Percentiles rank a stretch among this genome's conserved stretches.
phyloP scores from a whole-genome alignment of 2,113 vertebrate genomes.

The Crocuta crocuta region DNA sequence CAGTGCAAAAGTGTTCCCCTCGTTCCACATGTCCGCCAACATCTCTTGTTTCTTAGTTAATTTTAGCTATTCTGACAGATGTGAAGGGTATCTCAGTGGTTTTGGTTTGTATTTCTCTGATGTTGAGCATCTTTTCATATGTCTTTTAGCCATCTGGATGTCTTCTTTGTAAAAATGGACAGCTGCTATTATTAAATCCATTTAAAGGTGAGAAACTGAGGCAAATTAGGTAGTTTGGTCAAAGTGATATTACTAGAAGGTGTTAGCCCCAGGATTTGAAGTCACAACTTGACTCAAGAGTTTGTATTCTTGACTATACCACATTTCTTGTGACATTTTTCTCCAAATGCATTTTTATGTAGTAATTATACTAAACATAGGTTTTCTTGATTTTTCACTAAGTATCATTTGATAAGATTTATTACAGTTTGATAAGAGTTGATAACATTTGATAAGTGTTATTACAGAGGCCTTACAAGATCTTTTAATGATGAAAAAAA shows the following conservation, averaged over 20 bases:
- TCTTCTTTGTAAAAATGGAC: too few relatives aligned
- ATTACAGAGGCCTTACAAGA: neutral
- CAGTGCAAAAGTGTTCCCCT: too few relatives aligned
- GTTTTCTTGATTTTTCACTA: neutral
- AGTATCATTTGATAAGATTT: neutral
- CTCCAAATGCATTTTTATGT: neutral
- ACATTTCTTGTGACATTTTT: neutral
- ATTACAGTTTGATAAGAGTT: too few relatives aligned
- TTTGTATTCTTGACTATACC: neutral
- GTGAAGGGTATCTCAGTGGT: too few relatives aligned
- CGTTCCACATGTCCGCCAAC: too few relatives aligned
- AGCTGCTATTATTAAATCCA: neutral
- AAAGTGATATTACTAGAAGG: neutral
- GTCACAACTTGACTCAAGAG: neutral
- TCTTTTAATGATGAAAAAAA: neutral
- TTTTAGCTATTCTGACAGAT: too few relatives aligned
- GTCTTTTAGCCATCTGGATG: too few relatives aligned
- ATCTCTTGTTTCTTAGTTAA: too few relatives aligned
- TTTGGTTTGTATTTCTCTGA: too few relatives aligned
- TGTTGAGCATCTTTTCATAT: too few relatives aligned
- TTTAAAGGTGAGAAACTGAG: neutral
- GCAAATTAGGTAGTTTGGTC: neutral
- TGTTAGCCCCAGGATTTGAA: neutral
- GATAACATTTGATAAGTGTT: neutral
- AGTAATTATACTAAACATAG: neutral